Conservation (phyloP, 2,888 invertebrate genomes). For the Syrphus vitripennis region DNA sequence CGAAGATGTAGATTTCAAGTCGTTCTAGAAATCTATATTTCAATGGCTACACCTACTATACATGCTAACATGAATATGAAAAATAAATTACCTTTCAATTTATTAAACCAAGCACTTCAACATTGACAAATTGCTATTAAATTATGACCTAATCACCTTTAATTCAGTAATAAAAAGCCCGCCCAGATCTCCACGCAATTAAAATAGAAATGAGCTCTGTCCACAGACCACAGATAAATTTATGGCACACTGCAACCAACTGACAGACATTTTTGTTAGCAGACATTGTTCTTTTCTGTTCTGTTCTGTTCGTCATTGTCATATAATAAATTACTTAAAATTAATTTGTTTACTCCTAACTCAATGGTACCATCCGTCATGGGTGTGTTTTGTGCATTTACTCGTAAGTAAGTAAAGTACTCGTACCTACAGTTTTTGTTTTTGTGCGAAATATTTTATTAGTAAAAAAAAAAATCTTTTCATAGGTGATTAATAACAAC, state of each 20-base stretch:
- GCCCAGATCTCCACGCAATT: constrained; percentile 21
- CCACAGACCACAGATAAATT: constrained; percentile 25
- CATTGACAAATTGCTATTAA: constrained; percentile 17
- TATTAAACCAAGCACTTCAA: neutral
- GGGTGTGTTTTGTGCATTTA: constrained; percentile 14
- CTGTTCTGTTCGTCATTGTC: constrained; percentile 21
- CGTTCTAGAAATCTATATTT: neutral
- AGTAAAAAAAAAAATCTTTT: constrained; percentile 1
- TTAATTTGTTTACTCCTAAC: constrained; percentile 42
- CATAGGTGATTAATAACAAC: neutral
- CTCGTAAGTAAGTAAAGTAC: too few relatives aligned
- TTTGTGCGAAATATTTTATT: neutral
- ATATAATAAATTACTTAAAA: constrained; percentile 57
- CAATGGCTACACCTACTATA: too few relatives aligned
- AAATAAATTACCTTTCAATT: neutral
- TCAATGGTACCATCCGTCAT: constrained; percentile 1
- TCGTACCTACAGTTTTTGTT: too few relatives aligned
- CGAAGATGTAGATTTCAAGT: neutral
- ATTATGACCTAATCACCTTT: constrained; percentile 43
- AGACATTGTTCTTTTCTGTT: constrained; percentile 14
- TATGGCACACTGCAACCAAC: constrained; percentile 19
- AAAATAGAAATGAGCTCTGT: constrained; percentile 16
- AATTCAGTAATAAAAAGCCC: constrained; percentile 4
- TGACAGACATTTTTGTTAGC: neutral
- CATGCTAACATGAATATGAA: too few relatives aligned